A percentile compares a stretch with the other conserved stretches of the same genome.
Evolutionary conservation across 1,140 invertebrate genomes (phyloP).

Genomic region (Olivierus martensii): DNA sequence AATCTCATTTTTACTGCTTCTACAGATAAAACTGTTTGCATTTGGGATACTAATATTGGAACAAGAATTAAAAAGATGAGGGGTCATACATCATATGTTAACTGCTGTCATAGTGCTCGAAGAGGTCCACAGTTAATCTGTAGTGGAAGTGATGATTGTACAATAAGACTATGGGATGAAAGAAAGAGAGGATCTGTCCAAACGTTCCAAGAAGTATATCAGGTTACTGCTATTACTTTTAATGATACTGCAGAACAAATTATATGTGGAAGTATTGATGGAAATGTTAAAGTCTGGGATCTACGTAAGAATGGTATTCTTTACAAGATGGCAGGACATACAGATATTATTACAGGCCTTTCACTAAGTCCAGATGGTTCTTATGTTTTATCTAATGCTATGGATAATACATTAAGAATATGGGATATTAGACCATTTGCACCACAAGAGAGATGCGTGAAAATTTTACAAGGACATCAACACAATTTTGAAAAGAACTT

Average conservation of each 20-base stretch:
- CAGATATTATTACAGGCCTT: slow-evolving; percentile 89
- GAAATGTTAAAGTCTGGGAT: slow-evolving; percentile 64
- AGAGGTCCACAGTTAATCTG: slow-evolving; percentile 77
- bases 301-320: slow-evolving; percentile 75
- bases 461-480: slow-evolving; percentile 83
- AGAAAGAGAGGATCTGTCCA: slow-evolving; percentile 66
- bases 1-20: slow-evolving; percentile 58
- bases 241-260: slow-evolving; percentile 90
- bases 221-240: slow-evolving; percentile 82
- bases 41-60: slow-evolving; percentile 87
- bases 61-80: slow-evolving; percentile 80
- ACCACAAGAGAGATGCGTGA: slow-evolving; percentile 81
- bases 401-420: slow-evolving; percentile 78
- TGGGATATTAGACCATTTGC: slow-evolving; percentile 57
- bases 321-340: slow-evolving; percentile 74
- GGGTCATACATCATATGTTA: slow-evolving; percentile 46
- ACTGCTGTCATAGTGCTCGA: slow-evolving; percentile 48
- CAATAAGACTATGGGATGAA: slow-evolving; percentile 59
- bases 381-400: slow-evolving; percentile 83
- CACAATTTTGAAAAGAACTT: slow-evolving; percentile 98
- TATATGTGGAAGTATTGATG: slow-evolving; percentile 79
- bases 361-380: slow-evolving; percentile 87
- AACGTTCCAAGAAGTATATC: slow-evolving; percentile 67
- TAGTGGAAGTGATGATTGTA: slow-evolving; percentile 90
- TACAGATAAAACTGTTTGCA: slow-evolving; percentile 85